Evolutionary conservation across 2,797 vertebrate species (phyloP).

Genomic region (Fringilla coelebs): DNA sequence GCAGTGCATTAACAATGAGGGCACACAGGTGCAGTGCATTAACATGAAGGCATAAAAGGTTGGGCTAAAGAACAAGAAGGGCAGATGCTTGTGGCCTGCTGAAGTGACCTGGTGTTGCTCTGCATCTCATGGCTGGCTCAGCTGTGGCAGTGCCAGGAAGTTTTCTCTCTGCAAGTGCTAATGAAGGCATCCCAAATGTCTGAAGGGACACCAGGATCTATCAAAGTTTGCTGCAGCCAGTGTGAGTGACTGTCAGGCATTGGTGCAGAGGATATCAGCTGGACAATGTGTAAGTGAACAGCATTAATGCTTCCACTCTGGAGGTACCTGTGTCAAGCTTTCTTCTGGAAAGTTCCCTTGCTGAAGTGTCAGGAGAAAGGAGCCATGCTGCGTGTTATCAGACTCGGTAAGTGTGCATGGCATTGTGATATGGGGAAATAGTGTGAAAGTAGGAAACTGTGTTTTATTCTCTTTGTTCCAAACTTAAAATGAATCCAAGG

Average conservation of each 20-base stretch:
- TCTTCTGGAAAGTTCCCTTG: neutral
- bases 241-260: neutral
- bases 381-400: neutral
- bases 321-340: neutral
- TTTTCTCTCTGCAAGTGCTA: neutral
- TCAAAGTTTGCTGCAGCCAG: neutral
- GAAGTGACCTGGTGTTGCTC: neutral
- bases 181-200: neutral
- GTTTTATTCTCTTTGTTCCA: neutral
- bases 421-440: neutral
- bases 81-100: neutral
- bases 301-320: neutral
- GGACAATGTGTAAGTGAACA: neutral
- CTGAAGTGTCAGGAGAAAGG: neutral
- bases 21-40: neutral
- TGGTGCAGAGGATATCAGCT: neutral
- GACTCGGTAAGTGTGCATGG: neutral
- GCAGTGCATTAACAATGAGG: rapidly evolving
- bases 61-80: neutral
- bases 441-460: neutral
- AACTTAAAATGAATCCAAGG: neutral
- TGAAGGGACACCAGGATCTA: neutral
- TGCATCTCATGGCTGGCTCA: neutral
- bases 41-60: neutral
- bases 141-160: neutral